A percentile compares a stretch with the other conserved stretches of the same genome.
phyloP scores from a whole-genome alignment of 2,113 vertebrate genomes.

The Paramormyrops kingsleyae region DNA sequence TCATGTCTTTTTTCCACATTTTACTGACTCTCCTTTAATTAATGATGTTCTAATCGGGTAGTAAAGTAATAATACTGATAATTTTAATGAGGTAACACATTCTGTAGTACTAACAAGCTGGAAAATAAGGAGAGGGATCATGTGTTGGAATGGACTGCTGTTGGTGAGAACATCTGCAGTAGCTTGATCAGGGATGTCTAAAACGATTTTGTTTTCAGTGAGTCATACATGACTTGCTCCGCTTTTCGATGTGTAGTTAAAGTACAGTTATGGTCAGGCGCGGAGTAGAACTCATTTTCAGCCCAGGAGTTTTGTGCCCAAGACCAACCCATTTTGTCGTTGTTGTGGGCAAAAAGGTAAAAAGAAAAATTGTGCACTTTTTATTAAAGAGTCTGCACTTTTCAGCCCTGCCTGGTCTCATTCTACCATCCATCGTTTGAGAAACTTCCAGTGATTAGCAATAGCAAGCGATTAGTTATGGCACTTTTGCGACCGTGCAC shows the following conservation, averaged over 20 bases:
- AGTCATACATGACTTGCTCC: not conserved
- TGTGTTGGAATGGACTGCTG: not conserved
- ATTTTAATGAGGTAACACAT: not conserved
- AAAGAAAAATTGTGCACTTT: not conserved
- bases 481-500: not conserved
- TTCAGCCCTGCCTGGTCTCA: not conserved
- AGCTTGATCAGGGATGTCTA: not conserved
- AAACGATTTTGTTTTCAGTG: not conserved
- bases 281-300: not conserved
- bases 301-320: not conserved
- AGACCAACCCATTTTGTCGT: not conserved
- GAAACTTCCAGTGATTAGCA: not conserved
- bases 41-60: not conserved
- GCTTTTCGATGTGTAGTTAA: not conserved
- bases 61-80: not conserved
- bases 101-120: not conserved
- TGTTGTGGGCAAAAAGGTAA: not conserved
- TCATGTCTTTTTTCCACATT: not conserved
- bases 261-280: not conserved
- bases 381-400: not conserved
- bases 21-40: not conserved
- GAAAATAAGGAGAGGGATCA: not conserved
- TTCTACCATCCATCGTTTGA: not conserved
- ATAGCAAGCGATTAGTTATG: not conserved
- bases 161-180: not conserved